Percentiles rank a stretch among this genome's conserved stretches.
Conservation (phyloP, 2,113 vertebrate genomes). For the Corythaixoides concolor region DNA sequence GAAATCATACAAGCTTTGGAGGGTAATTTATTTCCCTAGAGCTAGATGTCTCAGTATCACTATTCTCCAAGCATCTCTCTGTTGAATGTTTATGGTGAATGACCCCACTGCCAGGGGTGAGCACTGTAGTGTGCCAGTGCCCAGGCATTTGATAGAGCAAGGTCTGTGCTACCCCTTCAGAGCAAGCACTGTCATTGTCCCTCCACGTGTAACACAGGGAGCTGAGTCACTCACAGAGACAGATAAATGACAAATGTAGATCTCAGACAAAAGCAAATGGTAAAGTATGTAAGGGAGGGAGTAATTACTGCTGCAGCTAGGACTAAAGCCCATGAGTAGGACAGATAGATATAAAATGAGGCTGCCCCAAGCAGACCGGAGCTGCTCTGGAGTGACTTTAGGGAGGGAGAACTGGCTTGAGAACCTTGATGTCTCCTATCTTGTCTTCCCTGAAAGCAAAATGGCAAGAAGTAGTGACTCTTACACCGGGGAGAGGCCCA, state of each 20-base stretch:
- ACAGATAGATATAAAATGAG: background rate
- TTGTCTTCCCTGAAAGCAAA: background rate
- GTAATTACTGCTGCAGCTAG: background rate
- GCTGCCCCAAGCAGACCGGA: background rate
- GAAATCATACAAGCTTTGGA: background rate
- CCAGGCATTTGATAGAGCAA: background rate
- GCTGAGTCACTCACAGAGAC: background rate
- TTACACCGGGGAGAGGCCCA: background rate
- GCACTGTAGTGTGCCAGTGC: background rate
- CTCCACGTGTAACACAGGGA: background rate
- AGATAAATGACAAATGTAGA: background rate
- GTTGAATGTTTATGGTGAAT: slow-evolving; percentile 9
- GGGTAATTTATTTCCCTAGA: slow-evolving; percentile 1
- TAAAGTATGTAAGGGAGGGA: background rate
- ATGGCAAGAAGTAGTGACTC: background rate
- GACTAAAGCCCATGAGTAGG: background rate
- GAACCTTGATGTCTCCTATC: background rate
- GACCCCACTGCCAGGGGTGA: background rate
- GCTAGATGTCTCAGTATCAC: background rate
- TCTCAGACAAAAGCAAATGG: background rate
- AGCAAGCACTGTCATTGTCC: background rate
- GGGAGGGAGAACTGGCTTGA: background rate
- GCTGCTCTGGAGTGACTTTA: background rate
- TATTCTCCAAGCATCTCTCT: background rate
- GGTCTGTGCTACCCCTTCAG: background rate